Conservation (phyloP, 35 echinoderm and acorn worm species). For the Apostichopus parvimensis region DNA sequence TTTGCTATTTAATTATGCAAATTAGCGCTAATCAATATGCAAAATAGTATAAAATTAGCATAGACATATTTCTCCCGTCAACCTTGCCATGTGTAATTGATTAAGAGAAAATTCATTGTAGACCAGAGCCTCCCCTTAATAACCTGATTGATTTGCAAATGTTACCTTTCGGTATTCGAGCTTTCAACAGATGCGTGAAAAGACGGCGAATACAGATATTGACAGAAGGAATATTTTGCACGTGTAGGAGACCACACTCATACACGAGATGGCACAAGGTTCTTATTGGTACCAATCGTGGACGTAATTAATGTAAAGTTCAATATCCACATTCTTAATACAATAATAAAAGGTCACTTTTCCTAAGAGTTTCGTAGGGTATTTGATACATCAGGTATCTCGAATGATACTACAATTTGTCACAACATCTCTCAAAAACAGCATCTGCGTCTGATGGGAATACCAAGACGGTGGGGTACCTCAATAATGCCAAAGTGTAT, state of each 20-base stretch:
- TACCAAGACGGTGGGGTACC: not conserved
- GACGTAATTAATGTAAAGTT: too few relatives aligned
- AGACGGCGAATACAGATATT: too few relatives aligned
- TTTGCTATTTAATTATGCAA: constrained; percentile 2
- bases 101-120: not conserved
- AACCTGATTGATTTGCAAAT: too few relatives aligned
- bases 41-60: not conserved
- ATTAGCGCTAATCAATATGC: not conserved
- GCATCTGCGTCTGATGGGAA: not conserved
- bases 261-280: too few relatives aligned
- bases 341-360: too few relatives aligned
- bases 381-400: constrained; percentile 10
- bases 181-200: too few relatives aligned
- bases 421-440: not conserved
- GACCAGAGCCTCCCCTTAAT: not conserved
- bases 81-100: not conserved
- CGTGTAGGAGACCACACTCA: too few relatives aligned
- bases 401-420: not conserved
- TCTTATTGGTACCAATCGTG: too few relatives aligned
- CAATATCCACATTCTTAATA: too few relatives aligned
- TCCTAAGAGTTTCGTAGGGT: not conserved
- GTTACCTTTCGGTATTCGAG: too few relatives aligned
- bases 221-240: too few relatives aligned
- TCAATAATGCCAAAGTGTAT: constrained; percentile 9
- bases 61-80: not conserved